phyloP scores from a whole-genome alignment of 2,888 invertebrate genomes.

The Galeruca laticollis region DNA sequence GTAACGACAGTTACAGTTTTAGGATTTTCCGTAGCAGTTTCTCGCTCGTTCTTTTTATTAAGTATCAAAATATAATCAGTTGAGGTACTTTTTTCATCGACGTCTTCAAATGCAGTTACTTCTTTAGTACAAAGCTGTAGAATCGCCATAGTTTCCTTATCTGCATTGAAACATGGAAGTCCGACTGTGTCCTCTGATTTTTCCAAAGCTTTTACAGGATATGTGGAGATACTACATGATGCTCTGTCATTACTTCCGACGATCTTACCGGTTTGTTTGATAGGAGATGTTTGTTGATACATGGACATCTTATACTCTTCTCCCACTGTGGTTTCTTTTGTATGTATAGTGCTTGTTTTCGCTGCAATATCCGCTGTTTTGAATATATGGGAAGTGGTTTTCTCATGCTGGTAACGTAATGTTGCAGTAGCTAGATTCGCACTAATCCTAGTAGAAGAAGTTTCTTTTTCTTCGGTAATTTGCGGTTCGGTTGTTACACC shows the following conservation, averaged over 20 bases:
- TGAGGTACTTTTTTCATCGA: neutral
- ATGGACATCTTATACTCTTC: neutral
- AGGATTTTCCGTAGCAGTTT: neutral
- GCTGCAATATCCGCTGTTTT: neutral
- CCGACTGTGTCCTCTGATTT: neutral
- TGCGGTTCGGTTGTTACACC: neutral
- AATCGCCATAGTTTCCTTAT: neutral
- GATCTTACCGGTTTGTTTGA: neutral
- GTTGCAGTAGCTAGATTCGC: neutral
- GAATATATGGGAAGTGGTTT: neutral
- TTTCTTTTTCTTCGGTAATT: constrained; percentile 1
- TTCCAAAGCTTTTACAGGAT: neutral
- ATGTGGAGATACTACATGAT: neutral
- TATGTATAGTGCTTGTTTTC: neutral
- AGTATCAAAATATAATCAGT: neutral
- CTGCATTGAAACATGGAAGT: neutral
- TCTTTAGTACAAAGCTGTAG: neutral
- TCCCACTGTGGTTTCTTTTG: neutral
- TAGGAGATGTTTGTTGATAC: neutral
- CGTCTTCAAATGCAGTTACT: neutral
- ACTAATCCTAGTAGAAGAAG: neutral
- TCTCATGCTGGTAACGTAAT: neutral
- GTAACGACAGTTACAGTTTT: neutral
- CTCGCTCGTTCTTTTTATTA: neutral
- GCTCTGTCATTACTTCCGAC: neutral